Conservation (phyloP, 2,888 invertebrate species). For the Nomada goodeniana region DNA sequence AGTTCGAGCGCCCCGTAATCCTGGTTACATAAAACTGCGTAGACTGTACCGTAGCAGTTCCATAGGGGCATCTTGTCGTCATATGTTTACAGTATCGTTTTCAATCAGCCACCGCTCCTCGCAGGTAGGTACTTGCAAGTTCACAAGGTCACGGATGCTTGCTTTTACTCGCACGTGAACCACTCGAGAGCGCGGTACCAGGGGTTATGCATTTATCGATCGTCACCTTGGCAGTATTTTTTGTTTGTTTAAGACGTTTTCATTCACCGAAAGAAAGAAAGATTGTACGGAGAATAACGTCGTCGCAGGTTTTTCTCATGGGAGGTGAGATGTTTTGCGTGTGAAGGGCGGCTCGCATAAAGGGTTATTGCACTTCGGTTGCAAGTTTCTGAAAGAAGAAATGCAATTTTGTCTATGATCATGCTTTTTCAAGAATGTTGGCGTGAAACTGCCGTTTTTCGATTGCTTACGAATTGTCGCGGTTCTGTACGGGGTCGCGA, state of each 20-base stretch:
- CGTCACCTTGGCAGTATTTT: neutral
- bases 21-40: slow-evolving; percentile 56
- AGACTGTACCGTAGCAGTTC: slow-evolving; percentile 50
- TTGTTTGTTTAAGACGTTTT: neutral
- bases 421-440: no score
- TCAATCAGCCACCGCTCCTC: slow-evolving; percentile 17
- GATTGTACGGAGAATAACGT: no score
- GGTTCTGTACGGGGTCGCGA: neutral
- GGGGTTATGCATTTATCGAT: neutral
- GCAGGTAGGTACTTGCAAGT: slow-evolving; percentile 32
- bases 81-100: slow-evolving; percentile 52
- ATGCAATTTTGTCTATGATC: no score
- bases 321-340: no score
- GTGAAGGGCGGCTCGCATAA: no score
- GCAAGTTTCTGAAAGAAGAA: no score
- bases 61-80: slow-evolving; percentile 36
- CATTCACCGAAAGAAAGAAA: no score
- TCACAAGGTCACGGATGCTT: slow-evolving; percentile 58
- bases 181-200: neutral
- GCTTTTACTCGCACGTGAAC: neutral
- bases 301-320: no score
- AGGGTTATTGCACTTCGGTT: no score
- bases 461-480: no score
- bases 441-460: no score
- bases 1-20: slow-evolving; percentile 70